These are phyloP conservation scores for Leucozona laternaria DNA, from an alignment of 2,888 invertebrate species.

Conservation along the genomic window DNA sequence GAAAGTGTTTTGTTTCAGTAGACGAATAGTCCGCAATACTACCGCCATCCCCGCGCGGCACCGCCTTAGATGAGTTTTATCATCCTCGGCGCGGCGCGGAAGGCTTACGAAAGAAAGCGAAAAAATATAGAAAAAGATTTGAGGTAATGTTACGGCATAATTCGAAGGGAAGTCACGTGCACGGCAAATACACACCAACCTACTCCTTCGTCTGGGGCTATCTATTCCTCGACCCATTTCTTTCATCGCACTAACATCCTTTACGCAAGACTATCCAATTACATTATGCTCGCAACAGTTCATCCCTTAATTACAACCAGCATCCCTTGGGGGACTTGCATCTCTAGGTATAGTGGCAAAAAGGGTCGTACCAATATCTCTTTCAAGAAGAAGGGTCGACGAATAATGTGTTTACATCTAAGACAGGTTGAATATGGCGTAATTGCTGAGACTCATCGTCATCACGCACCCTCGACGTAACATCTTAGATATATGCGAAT, in stretches of 20 bases:
- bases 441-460: conserved; percentile 64
- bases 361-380: conserved; percentile 31
- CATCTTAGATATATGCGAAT: conserved; percentile 5
- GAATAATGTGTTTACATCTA: conserved; percentile 70
- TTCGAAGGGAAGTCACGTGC: conserved; percentile 74
- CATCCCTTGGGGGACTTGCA: conserved; percentile 66
- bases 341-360: conserved; percentile 25
- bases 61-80: conserved; percentile 36
- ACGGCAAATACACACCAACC: conserved; percentile 55
- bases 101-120: conserved; percentile 42
- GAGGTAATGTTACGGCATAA: conserved; percentile 46
- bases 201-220: neutral
- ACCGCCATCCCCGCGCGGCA: too few species aligned
- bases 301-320: conserved; percentile 74
- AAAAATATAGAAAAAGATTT: conserved; percentile 31
- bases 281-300: conserved; percentile 75
- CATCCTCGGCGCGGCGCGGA: conserved; percentile 57
- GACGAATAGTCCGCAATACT: conserved; percentile 34
- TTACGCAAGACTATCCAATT: conserved; percentile 69
- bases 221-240: conserved; percentile 63
- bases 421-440: conserved; percentile 75
- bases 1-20: conserved; percentile 49
- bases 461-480: conserved; percentile 64
- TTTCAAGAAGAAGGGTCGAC: conserved; percentile 55
- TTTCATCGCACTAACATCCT: conserved; percentile 57